phyloP scores from a whole-genome alignment of 1,140 invertebrate genomes.

The Doryteuthis pealeii region DNA sequence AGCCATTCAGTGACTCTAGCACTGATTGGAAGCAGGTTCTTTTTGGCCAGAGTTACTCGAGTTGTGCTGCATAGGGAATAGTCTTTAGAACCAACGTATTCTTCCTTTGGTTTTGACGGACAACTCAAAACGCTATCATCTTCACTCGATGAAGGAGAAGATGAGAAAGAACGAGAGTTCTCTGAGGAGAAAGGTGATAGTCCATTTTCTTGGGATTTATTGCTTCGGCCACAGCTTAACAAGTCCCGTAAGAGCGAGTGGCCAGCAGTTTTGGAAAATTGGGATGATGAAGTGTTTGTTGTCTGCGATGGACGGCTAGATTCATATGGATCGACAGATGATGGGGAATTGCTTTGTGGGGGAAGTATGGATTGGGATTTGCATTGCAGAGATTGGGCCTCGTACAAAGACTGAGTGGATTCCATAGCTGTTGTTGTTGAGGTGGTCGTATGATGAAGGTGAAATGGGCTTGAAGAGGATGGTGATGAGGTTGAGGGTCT shows the following conservation, averaged over 20 bases:
- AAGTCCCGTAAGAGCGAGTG: conserved; percentile 22
- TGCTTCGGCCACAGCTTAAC: conserved; percentile 17
- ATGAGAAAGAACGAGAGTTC: background rate
- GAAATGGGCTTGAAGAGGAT: too few relatives aligned
- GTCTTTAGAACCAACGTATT: conserved; percentile 16
- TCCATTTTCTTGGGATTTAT: conserved; percentile 17
- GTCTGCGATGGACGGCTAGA: background rate
- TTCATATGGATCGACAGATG: too few relatives aligned
- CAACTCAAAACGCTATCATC: background rate
- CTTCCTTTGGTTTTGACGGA: conserved; percentile 22
- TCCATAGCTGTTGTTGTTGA: too few relatives aligned
- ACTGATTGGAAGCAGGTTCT: conserved; percentile 55
- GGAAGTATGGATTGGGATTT: too few relatives aligned
- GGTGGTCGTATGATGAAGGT: too few relatives aligned
- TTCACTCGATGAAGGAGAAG: background rate
- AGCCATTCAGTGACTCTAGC: conserved; percentile 58
- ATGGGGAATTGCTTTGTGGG: too few relatives aligned
- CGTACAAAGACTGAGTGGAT: too few relatives aligned
- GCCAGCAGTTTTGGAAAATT: background rate
- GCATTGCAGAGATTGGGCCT: too few relatives aligned
- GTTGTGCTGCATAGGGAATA: conserved; percentile 35
- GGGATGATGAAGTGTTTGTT: background rate
- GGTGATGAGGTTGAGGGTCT: too few relatives aligned
- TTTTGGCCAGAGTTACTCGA: conserved; percentile 54
- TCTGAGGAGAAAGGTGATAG: background rate